Conservation (phyloP, 2,113 vertebrate genomes). For the Ctenodactylus gundi region DNA sequence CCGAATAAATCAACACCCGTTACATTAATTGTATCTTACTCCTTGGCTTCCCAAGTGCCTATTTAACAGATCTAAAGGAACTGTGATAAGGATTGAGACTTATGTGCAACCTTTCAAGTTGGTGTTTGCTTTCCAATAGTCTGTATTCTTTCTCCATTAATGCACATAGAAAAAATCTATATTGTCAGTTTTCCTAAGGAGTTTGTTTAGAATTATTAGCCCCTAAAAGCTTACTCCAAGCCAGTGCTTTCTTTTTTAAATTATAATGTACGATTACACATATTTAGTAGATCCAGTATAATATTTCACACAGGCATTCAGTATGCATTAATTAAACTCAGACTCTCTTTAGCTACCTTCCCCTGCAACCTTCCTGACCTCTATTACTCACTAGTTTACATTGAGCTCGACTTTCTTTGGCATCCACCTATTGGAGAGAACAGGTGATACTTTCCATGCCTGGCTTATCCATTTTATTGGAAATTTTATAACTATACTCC, state of each 20-base stretch:
- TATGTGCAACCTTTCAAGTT: background rate
- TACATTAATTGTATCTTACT: slow-evolving; percentile 59
- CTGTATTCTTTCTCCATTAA: background rate
- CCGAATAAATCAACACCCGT: slow-evolving; percentile 60
- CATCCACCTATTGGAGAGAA: background rate
- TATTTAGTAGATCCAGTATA: background rate
- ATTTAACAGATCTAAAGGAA: slow-evolving; percentile 15
- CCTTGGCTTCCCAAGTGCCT: slow-evolving; percentile 1
- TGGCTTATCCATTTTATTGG: background rate
- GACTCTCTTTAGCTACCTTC: background rate
- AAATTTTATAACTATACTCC: background rate
- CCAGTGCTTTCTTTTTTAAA: background rate
- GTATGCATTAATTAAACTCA: background rate
- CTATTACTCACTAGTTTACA: background rate
- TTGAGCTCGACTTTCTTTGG: background rate
- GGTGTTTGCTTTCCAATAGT: slow-evolving; percentile 9
- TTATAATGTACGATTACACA: background rate
- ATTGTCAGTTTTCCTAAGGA: slow-evolving; percentile 28
- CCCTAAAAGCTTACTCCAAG: background rate
- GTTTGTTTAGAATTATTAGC: slow-evolving; percentile 22
- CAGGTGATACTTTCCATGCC: background rate
- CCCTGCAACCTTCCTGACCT: background rate
- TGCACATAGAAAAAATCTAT: background rate
- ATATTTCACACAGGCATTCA: background rate
- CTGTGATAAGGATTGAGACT: background rate